phyloP scores from a whole-genome alignment of 2,888 invertebrate species.

The Zelleria hepariella region DNA sequence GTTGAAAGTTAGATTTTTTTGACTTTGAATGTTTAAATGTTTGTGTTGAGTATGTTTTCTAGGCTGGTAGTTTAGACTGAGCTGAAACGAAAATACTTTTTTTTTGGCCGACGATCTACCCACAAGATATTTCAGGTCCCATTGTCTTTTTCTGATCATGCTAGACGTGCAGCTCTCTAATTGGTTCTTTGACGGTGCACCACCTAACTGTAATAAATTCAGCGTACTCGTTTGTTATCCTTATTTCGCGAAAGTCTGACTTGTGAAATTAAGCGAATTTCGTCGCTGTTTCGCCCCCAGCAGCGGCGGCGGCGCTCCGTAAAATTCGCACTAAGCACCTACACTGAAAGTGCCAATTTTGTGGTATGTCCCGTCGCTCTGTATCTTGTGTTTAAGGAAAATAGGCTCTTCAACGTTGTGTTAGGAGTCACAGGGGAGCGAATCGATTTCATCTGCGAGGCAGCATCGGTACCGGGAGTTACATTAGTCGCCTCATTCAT shows the following conservation, averaged over 20 bases:
- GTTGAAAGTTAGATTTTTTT: too few species aligned
- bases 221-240: background rate
- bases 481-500: slow-evolving; percentile 19
- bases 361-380: background rate
- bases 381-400: background rate
- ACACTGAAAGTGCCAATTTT: background rate
- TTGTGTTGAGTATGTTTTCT: too few species aligned
- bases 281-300: too few species aligned
- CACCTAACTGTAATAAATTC: too few species aligned
- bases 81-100: too few species aligned
- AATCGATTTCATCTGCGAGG: background rate
- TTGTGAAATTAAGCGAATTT: background rate
- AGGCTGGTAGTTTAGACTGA: too few species aligned
- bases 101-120: too few species aligned
- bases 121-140: too few species aligned
- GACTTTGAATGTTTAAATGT: too few species aligned
- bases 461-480: background rate
- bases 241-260: background rate
- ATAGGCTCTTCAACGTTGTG: background rate
- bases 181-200: too few species aligned
- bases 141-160: too few species aligned
- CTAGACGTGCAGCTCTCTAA: too few species aligned
- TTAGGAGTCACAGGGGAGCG: background rate
- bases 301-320: background rate
- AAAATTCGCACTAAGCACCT: background rate